Evolutionary conservation across 2,888 invertebrate genomes (phyloP).

Genomic region (Oscheius sp.): DNA sequence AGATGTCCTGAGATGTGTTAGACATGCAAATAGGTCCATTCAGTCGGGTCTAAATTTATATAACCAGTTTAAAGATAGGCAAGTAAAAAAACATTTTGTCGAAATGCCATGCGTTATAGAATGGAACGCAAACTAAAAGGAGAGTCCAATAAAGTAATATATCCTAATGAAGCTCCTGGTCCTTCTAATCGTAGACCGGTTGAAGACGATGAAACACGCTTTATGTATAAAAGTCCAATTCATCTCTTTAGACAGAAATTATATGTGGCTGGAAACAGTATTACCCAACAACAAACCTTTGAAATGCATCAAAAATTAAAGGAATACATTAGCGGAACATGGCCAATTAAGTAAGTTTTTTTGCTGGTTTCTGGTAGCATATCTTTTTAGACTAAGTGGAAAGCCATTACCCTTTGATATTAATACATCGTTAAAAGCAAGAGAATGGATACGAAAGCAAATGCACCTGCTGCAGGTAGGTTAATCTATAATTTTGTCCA

Average conservation of each 20-base stretch:
- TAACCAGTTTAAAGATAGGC: too few relatives aligned
- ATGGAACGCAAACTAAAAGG: too few relatives aligned
- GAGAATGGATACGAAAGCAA: conserved; percentile 25
- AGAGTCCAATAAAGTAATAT: background rate
- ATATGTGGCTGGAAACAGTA: background rate
- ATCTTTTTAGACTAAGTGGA: background rate
- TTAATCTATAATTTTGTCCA: background rate
- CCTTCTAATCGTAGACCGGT: background rate
- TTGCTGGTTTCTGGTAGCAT: background rate
- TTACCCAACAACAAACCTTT: conserved; percentile 15
- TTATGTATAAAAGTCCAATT: conserved; percentile 11
- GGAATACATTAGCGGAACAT: background rate
- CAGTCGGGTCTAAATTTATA: too few relatives aligned
- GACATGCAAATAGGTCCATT: conserved; percentile 20
- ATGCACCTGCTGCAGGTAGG: conserved; percentile 31
- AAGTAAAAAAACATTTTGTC: too few relatives aligned
- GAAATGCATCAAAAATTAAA: conserved; percentile 5
- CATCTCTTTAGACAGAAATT: background rate
- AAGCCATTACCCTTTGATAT: conserved; percentile 13
- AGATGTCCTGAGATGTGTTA: conserved; percentile 19
- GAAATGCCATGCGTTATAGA: too few relatives aligned
- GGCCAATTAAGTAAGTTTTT: background rate
- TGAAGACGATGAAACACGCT: background rate
- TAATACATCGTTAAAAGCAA: conserved; percentile 12
- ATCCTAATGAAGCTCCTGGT: background rate